Evolutionary conservation across 2,113 vertebrate genomes (phyloP).

Genomic region (Phocoena phocoena): DNA sequence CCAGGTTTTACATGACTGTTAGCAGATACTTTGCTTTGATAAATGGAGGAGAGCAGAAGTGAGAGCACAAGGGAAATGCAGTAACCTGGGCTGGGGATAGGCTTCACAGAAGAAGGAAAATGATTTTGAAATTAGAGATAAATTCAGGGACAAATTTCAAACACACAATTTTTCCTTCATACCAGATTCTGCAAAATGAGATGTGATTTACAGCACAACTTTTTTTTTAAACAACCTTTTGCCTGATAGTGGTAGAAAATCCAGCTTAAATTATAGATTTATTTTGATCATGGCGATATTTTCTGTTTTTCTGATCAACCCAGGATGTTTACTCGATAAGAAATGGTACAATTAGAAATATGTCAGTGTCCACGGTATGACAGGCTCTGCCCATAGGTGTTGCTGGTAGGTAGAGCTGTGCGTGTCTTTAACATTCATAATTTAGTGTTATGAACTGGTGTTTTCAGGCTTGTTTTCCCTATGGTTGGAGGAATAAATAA

Average conservation of each 20-base stretch:
- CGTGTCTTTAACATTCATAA: not conserved
- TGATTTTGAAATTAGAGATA: not conserved
- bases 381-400: not conserved
- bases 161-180: not conserved
- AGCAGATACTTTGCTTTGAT: not conserved
- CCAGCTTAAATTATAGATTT: not conserved
- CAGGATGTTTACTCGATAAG: not conserved
- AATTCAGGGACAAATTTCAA: slow-evolving; percentile 44
- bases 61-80: not conserved
- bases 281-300: not conserved
- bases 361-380: fast-evolving
- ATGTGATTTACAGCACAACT: not conserved
- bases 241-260: not conserved
- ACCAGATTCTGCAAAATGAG: not conserved
- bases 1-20: not conserved
- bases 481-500: not conserved
- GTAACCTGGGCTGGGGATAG: not conserved
- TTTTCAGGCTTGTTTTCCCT: not conserved
- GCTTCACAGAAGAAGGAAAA: not conserved
- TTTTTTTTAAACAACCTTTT: not conserved
- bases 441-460: not conserved
- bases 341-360: not conserved
- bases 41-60: not conserved
- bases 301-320: slow-evolving; percentile 4
- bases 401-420: not conserved